A percentile compares a stretch with the other conserved stretches of the same genome.
Evolutionary conservation across 35 echinoderm and acorn worm species (phyloP).

Genomic region (Ptychodera flava): DNA sequence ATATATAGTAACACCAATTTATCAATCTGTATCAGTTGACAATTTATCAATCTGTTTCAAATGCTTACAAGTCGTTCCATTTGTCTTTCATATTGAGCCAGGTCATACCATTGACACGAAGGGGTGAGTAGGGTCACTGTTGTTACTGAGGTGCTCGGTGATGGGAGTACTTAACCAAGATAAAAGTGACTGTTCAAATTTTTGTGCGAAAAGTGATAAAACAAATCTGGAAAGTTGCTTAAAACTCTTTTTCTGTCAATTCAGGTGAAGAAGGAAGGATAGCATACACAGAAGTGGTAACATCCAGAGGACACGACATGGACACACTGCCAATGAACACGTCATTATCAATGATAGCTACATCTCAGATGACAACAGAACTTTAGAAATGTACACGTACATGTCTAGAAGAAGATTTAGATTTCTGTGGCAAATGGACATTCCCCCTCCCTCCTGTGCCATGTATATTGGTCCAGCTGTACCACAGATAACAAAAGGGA

Average conservation of each 20-base stretch:
- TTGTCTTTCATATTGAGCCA: neutral
- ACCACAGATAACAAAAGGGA: too few relatives aligned
- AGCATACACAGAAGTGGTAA: constrained; percentile 55
- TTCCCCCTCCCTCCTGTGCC: too few relatives aligned
- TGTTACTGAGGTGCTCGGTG: neutral
- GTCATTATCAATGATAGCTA: constrained; percentile 40
- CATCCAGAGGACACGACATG: constrained; percentile 30
- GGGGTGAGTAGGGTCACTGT: neutral
- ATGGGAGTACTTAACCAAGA: neutral
- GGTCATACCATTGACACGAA: neutral
- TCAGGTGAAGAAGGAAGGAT: constrained; percentile 75
- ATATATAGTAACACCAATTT: too few relatives aligned
- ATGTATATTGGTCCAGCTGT: too few relatives aligned
- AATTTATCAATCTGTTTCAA: too few relatives aligned
- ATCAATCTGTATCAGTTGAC: too few relatives aligned
- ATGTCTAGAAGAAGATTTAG: too few relatives aligned
- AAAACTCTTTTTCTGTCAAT: constrained; percentile 4
- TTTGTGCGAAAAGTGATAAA: neutral
- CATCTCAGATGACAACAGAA: constrained; percentile 66
- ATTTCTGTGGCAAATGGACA: too few relatives aligned
- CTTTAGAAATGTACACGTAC: too few relatives aligned
- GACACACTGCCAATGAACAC: neutral
- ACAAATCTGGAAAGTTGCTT: neutral
- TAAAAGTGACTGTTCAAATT: neutral
- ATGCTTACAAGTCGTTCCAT: too few relatives aligned